phyloP scores from a whole-genome alignment of 2,797 vertebrate genomes.

The Eupleurogrammus muticus region DNA sequence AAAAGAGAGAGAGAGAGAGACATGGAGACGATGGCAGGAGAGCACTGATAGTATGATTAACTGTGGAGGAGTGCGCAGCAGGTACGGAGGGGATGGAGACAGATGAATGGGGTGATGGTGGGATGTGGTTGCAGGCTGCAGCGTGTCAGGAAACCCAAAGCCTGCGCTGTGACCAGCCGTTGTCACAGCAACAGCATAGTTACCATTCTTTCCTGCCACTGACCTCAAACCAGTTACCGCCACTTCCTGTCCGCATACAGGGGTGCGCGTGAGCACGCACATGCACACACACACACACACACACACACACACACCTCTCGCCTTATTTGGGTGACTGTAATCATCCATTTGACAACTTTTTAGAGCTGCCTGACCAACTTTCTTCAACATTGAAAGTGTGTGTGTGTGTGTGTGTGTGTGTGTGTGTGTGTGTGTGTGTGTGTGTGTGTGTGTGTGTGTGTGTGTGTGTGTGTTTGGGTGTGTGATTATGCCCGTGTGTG shows the following conservation, averaged over 20 bases:
- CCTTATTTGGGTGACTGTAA: slow-evolving; percentile 60
- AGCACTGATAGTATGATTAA: not conserved
- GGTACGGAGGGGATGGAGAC: slow-evolving; percentile 20
- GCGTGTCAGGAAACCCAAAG: slow-evolving; percentile 80
- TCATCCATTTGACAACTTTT: slow-evolving; percentile 71
- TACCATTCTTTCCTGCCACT: slow-evolving; percentile 86
- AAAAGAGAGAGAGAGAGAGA: slow-evolving; percentile 16
- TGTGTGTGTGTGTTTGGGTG: slow-evolving; percentile 18
- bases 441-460: slow-evolving; percentile 15
- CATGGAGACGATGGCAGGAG: not conserved
- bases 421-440: slow-evolving; percentile 23
- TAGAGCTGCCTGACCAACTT: slow-evolving; percentile 60
- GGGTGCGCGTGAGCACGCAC: slow-evolving; percentile 50
- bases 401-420: not conserved
- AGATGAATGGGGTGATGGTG: slow-evolving; percentile 63
- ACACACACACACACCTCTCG: slow-evolving; percentile 44
- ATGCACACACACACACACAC: slow-evolving; percentile 38
- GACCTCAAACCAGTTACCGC: slow-evolving; percentile 83
- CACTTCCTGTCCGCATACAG: slow-evolving; percentile 81
- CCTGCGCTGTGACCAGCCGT: slow-evolving; percentile 77
- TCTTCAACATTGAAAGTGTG: slow-evolving; percentile 51
- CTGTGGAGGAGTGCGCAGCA: slow-evolving; percentile 7
- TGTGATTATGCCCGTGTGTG: not conserved
- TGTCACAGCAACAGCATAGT: slow-evolving; percentile 84
- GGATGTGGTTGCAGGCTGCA: slow-evolving; percentile 78